These are phyloP conservation scores for Sclerurus mexicanus DNA, from an alignment of 2,113 vertebrate genomes.

Conservation along the genomic window DNA sequence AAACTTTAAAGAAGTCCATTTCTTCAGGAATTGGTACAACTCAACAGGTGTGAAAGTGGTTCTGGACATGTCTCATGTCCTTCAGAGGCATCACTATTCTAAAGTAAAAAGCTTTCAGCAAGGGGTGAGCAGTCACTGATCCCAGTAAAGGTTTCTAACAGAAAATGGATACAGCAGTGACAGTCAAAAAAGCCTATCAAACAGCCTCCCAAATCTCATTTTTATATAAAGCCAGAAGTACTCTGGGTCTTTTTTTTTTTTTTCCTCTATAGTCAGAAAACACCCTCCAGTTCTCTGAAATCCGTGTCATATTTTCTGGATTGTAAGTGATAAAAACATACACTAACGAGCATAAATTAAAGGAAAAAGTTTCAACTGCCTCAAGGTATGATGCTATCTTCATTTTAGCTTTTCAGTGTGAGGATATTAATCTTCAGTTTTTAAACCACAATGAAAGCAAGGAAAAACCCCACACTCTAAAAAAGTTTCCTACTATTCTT, in stretches of 20 bases:
- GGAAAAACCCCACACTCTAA: not conserved
- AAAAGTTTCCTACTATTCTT: not conserved
- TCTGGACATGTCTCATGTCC: not conserved
- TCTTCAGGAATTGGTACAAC: not conserved
- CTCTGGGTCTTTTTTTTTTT: not conserved
- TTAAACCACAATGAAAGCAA: not conserved
- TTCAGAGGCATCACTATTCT: not conserved
- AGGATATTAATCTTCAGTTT: not conserved
- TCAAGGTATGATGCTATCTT: not conserved
- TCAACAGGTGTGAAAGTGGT: not conserved
- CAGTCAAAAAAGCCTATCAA: not conserved
- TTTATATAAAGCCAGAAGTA: not conserved
- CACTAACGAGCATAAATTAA: not conserved
- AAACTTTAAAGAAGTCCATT: not conserved
- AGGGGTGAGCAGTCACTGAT: not conserved
- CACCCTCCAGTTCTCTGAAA: not conserved
- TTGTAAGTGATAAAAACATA: not conserved
- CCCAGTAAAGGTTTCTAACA: not conserved
- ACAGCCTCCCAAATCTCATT: not conserved
- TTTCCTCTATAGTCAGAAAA: not conserved
- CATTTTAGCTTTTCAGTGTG: not conserved
- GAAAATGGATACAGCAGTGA: not conserved
- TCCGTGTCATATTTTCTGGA: not conserved
- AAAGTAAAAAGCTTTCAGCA: not conserved
- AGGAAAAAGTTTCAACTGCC: not conserved